Percentiles rank a stretch among this genome's conserved stretches.
Evolutionary conservation across 2,888 invertebrate genomes (phyloP).

Genomic region (Emmelina monodactyla): DNA sequence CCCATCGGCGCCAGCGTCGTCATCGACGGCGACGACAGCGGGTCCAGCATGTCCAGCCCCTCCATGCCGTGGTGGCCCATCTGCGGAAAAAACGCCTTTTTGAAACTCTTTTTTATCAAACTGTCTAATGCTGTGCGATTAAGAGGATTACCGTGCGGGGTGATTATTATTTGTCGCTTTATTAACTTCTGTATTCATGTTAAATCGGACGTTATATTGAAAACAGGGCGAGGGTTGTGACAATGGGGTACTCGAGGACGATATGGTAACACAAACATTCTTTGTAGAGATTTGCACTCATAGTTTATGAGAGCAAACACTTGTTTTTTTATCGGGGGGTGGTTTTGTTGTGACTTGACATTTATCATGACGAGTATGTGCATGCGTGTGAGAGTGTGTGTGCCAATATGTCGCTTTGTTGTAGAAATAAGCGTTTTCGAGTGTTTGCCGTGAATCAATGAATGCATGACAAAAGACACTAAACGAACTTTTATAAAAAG

Average conservation of each 20-base stretch:
- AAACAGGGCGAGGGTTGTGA: conserved; percentile 34
- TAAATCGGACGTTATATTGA: conserved; percentile 55
- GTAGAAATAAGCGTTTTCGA: conserved; percentile 38
- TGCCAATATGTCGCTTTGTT: conserved; percentile 60
- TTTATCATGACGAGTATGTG: conserved; percentile 58
- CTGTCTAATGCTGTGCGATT: conserved; percentile 38
- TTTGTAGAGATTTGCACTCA: conserved; percentile 60
- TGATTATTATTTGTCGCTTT: conserved; percentile 39
- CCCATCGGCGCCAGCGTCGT: conserved; percentile 90
- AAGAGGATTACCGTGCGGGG: conserved; percentile 31
- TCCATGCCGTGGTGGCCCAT: conserved; percentile 94
- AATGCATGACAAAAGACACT: conserved; percentile 20
- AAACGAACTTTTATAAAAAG: too few species aligned
- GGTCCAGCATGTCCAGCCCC: conserved; percentile 91
- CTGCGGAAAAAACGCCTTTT: conserved; percentile 67
- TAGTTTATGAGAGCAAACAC: conserved; percentile 62
- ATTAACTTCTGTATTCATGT: conserved; percentile 55
- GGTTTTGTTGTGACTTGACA: conserved; percentile 46
- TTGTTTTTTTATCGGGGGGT: conserved; percentile 42
- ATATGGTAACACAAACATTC: conserved; percentile 59
- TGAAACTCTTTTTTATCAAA: conserved; percentile 54
- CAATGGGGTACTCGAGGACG: conserved; percentile 42
- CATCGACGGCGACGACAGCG: conserved; percentile 84
- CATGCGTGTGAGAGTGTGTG: too few species aligned
- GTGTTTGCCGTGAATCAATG: conserved; percentile 22